phyloP scores from a whole-genome alignment of 2,797 vertebrate species.

The Acanthiza pusilla region DNA sequence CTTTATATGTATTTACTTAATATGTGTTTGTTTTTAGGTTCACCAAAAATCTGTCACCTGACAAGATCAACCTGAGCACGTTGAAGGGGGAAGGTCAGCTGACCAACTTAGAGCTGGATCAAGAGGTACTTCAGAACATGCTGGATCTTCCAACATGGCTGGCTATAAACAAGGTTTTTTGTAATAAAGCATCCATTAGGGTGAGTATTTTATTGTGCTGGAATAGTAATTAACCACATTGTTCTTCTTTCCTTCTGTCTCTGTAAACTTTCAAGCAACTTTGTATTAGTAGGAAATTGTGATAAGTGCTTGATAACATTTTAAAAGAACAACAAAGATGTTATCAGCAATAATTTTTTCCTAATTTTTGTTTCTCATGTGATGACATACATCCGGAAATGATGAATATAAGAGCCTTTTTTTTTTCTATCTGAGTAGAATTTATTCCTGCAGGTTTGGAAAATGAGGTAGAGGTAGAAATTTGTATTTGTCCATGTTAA shows the following conservation, averaged over 20 bases:
- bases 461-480: background rate
- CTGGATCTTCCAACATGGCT: conserved; percentile 88
- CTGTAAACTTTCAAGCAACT: background rate
- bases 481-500: background rate
- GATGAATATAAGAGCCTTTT: background rate
- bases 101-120: conserved; percentile 82
- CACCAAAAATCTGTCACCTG: conserved; percentile 83
- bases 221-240: background rate
- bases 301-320: background rate
- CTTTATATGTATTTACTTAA: background rate
- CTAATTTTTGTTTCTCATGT: background rate
- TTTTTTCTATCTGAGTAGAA: background rate
- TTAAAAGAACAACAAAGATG: background rate
- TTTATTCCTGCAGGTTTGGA: background rate
- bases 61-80: conserved; percentile 83
- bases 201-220: conserved; percentile 72
- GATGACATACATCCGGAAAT: background rate
- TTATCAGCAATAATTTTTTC: background rate
- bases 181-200: conserved; percentile 97
- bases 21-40: conserved; percentile 69
- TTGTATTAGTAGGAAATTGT: background rate
- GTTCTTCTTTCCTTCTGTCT: background rate
- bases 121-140: conserved; percentile 85
- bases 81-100: conserved; percentile 82
- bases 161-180: conserved; percentile 95